These are phyloP conservation scores for Helicoverpa assulta DNA, from an alignment of 2,888 invertebrate species.

Conservation along the genomic window DNA sequence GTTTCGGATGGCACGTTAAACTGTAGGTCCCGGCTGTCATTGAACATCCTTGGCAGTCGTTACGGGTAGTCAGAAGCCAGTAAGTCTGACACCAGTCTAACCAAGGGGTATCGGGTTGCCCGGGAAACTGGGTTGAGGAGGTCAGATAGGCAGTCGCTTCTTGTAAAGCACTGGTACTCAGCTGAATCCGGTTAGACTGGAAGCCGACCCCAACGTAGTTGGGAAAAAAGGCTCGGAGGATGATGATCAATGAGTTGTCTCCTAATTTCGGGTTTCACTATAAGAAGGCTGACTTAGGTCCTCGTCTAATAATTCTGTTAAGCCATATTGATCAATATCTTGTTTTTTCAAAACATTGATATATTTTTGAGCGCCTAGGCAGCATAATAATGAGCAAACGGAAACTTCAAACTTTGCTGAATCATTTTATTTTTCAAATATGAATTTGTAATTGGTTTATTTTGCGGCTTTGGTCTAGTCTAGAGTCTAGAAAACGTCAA, in stretches of 20 bases:
- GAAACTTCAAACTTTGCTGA: slow-evolving; percentile 83
- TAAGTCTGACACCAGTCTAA: too few relatives aligned
- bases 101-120: too few relatives aligned
- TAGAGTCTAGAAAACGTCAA: not conserved
- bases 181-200: too few relatives aligned
- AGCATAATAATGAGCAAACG: slow-evolving; percentile 79
- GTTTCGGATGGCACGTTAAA: too few relatives aligned
- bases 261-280: slow-evolving; percentile 79
- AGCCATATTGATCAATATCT: slow-evolving; percentile 84
- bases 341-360: slow-evolving; percentile 79
- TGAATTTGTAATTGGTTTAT: slow-evolving; percentile 25
- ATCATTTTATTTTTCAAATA: slow-evolving; percentile 56
- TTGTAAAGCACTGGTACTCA: too few relatives aligned
- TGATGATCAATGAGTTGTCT: slow-evolving; percentile 76
- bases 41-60: too few relatives aligned
- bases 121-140: too few relatives aligned
- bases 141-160: too few relatives aligned
- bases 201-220: too few relatives aligned
- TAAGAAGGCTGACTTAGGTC: slow-evolving; percentile 83
- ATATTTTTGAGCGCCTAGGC: slow-evolving; percentile 84
- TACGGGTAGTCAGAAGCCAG: too few relatives aligned
- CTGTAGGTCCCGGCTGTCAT: too few relatives aligned
- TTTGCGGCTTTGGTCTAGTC: not conserved
- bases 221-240: too few relatives aligned
- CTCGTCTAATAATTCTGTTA: slow-evolving; percentile 82